phyloP scores from a whole-genome alignment of 2,113 vertebrate species.

The Cardinalis cardinalis region DNA sequence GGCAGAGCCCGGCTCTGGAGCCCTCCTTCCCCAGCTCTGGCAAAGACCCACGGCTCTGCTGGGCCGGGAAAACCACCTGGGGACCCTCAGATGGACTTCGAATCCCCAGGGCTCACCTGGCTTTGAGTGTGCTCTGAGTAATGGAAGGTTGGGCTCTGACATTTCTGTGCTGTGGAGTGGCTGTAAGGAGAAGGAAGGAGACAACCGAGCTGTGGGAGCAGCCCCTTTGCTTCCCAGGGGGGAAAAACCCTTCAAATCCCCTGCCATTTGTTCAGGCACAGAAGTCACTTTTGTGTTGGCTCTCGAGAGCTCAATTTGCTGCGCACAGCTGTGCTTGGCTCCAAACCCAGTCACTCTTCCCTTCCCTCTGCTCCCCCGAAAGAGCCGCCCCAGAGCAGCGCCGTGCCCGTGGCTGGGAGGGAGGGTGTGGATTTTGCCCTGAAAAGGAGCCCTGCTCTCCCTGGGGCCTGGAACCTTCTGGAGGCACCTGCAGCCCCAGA shows the following conservation, averaged over 20 bases:
- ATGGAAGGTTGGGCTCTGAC: not conserved
- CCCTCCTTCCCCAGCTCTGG: not conserved
- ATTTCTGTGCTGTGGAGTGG: not conserved
- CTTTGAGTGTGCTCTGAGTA: not conserved
- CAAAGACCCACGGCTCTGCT: accelerated
- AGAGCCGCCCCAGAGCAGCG: accelerated
- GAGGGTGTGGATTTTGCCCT: too few species aligned
- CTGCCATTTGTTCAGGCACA: not conserved
- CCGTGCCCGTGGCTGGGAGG: accelerated
- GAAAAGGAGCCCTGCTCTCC: not conserved
- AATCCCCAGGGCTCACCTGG: not conserved
- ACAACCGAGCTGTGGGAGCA: not conserved
- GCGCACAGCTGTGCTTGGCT: not conserved
- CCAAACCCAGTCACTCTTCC: not conserved
- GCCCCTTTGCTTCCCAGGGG: not conserved
- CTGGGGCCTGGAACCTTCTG: too few species aligned
- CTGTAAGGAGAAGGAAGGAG: not conserved
- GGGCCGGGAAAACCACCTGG: accelerated
- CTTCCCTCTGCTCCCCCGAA: not conserved
- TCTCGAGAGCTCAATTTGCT: not conserved
- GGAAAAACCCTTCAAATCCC: not conserved
- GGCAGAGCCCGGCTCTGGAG: not conserved
- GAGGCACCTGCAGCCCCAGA: not conserved
- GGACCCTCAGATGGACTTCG: too few species aligned
- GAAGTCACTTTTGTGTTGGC: not conserved